Conservation (phyloP, 1,140 invertebrate species). For the Drosophila rufa region DNA sequence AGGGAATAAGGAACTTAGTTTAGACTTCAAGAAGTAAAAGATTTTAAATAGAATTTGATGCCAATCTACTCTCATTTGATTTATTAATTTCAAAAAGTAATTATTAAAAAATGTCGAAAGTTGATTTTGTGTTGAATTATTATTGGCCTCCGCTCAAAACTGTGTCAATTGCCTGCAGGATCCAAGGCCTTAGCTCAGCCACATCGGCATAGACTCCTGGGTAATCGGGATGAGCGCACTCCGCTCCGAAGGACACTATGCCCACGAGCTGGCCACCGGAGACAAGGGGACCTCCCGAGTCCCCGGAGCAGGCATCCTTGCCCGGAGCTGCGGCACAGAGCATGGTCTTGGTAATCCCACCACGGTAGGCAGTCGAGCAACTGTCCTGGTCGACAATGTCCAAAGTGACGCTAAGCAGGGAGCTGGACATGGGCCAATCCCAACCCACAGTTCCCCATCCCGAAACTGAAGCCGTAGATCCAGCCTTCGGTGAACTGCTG, state of each 20-base stretch:
- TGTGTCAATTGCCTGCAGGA: not conserved
- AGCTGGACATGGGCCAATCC: rapidly evolving
- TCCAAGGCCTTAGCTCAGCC: conserved; percentile 74
- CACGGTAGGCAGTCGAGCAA: conserved; percentile 23
- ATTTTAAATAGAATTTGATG: not conserved
- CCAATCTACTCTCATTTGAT: not conserved
- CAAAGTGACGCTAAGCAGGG: not conserved
- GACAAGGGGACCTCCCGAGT: conserved; percentile 85
- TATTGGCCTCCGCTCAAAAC: not conserved
- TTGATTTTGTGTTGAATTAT: not conserved
- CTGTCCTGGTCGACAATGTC: not conserved
- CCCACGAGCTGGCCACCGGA: conserved; percentile 82
- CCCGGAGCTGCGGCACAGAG: conserved; percentile 73
- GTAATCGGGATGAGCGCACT: conserved; percentile 84
- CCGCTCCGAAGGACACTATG: conserved; percentile 87
- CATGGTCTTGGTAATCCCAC: conserved; percentile 42
- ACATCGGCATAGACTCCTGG: conserved; percentile 86
- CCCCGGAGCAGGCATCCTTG: conserved; percentile 39
- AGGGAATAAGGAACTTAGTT: not conserved
- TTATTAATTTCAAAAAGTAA: too few species aligned
- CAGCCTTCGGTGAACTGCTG: not conserved
- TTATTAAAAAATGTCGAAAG: not conserved
- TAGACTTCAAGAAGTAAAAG: not conserved
- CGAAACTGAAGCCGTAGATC: conserved; percentile 59
- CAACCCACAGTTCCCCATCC: conserved; percentile 76